A percentile compares a stretch with the other conserved stretches of the same genome.
These are phyloP conservation scores for Silvanus unidentatus DNA, from an alignment of 2,888 invertebrate genomes.

Conservation along the genomic window DNA sequence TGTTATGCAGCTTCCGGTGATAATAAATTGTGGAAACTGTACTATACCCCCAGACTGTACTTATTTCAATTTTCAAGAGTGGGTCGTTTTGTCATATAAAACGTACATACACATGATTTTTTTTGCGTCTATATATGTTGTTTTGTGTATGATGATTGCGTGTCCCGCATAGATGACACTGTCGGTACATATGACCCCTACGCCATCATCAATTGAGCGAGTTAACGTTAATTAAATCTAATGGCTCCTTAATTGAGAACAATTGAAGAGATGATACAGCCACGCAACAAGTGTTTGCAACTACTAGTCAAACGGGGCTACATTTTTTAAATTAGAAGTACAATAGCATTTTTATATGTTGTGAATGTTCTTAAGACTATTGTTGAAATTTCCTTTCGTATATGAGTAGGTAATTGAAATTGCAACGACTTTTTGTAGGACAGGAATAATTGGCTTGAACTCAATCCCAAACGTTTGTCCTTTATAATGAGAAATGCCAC, in stretches of 20 bases:
- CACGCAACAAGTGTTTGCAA: constrained; percentile 40
- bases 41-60: background rate
- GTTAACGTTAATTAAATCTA: constrained; percentile 48
- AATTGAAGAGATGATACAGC: constrained; percentile 43
- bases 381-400: too few relatives aligned
- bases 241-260: constrained; percentile 45
- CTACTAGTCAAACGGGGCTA: constrained; percentile 10
- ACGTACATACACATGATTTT: constrained; percentile 7
- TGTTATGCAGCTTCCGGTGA: background rate
- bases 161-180: constrained; percentile 42
- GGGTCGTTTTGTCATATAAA: constrained; percentile 12
- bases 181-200: constrained; percentile 44
- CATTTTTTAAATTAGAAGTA: constrained; percentile 4
- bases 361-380: too few relatives aligned
- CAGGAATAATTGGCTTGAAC: too few relatives aligned
- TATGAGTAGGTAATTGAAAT: too few relatives aligned
- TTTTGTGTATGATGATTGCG: constrained; percentile 32
- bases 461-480: too few relatives aligned
- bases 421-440: too few relatives aligned
- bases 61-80: constrained; percentile 9
- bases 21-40: background rate
- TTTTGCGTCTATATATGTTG: constrained; percentile 14
- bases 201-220: constrained; percentile 46
- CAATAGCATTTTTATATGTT: too few relatives aligned
- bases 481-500: too few relatives aligned